Evolutionary conservation across 1,140 invertebrate genomes (phyloP).

Genomic region (Orchestia grillus): DNA sequence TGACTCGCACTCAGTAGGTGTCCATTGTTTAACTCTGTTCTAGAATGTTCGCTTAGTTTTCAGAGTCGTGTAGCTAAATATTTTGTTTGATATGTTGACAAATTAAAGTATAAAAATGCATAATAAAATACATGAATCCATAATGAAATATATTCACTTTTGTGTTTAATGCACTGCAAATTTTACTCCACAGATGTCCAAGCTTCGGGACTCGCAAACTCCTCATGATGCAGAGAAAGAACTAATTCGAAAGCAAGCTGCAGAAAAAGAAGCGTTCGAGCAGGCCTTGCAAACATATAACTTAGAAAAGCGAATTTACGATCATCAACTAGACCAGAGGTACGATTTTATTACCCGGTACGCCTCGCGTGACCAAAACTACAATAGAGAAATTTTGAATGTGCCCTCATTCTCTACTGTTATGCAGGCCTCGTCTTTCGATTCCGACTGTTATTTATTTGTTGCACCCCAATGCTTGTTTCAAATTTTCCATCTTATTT

Average conservation of each 20-base stretch:
- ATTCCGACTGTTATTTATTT: too few species aligned
- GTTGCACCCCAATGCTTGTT: too few species aligned
- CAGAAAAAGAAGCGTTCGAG: constrained; percentile 46
- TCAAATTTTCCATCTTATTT: too few species aligned
- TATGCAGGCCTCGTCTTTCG: too few species aligned
- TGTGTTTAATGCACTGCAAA: background rate
- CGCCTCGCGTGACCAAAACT: background rate
- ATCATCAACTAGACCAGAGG: background rate
- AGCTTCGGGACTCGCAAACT: background rate
- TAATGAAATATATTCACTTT: too few species aligned
- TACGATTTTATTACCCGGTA: background rate
- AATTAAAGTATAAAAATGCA: background rate
- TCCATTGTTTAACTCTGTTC: background rate
- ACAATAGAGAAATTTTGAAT: background rate
- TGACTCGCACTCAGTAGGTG: background rate
- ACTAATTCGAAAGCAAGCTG: constrained; percentile 29
- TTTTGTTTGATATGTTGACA: background rate
- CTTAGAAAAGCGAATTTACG: background rate
- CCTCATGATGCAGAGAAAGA: constrained; percentile 36
- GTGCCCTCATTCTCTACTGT: too few species aligned
- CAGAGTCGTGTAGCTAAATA: too few species aligned
- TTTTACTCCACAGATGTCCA: constrained; percentile 18
- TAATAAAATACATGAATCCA: too few species aligned
- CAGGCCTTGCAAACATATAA: background rate
- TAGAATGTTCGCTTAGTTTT: background rate